Conservation (phyloP, 2,888 invertebrate genomes). For the Galerucella pusilla region DNA sequence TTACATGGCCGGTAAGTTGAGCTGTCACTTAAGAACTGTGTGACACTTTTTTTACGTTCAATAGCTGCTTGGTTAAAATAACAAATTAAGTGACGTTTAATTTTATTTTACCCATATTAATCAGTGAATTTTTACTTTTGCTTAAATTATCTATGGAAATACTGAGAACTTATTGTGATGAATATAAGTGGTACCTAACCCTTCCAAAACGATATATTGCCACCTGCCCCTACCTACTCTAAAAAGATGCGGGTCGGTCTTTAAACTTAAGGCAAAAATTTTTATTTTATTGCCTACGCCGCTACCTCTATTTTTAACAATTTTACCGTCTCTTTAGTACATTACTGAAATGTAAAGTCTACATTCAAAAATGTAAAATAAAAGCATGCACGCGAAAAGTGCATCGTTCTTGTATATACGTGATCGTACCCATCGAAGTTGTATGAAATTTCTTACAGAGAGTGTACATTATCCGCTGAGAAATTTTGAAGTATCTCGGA, state of each 20-base stretch:
- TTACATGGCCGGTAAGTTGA: slow-evolving; percentile 97
- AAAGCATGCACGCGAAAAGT: slow-evolving; percentile 21
- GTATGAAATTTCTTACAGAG: slow-evolving; percentile 43
- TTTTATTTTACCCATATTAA: not conserved
- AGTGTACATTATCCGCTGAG: slow-evolving; percentile 61
- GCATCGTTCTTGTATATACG: slow-evolving; percentile 9
- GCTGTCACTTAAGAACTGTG: slow-evolving; percentile 1
- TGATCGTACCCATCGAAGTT: slow-evolving; percentile 29
- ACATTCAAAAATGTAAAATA: slow-evolving; percentile 14
- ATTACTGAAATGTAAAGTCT: slow-evolving; percentile 10
- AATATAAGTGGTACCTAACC: slow-evolving; percentile 34
- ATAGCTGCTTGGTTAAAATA: not conserved
- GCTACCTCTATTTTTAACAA: slow-evolving; percentile 22
- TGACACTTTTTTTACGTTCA: slow-evolving; percentile 38
- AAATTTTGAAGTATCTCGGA: slow-evolving; percentile 62
- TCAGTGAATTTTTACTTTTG: not conserved
- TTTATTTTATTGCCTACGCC: slow-evolving; percentile 12
- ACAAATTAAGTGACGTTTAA: not conserved
- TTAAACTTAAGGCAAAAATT: slow-evolving; percentile 34
- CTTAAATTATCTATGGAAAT: slow-evolving; percentile 24
- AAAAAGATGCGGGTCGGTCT: slow-evolving; percentile 45
- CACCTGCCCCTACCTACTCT: slow-evolving; percentile 44
- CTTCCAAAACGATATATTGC: slow-evolving; percentile 38
- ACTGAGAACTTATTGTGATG: slow-evolving; percentile 36
- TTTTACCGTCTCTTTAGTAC: slow-evolving; percentile 14